Evolutionary conservation across 2,888 invertebrate species (phyloP).

Genomic region (Arctia plantaginis): DNA sequence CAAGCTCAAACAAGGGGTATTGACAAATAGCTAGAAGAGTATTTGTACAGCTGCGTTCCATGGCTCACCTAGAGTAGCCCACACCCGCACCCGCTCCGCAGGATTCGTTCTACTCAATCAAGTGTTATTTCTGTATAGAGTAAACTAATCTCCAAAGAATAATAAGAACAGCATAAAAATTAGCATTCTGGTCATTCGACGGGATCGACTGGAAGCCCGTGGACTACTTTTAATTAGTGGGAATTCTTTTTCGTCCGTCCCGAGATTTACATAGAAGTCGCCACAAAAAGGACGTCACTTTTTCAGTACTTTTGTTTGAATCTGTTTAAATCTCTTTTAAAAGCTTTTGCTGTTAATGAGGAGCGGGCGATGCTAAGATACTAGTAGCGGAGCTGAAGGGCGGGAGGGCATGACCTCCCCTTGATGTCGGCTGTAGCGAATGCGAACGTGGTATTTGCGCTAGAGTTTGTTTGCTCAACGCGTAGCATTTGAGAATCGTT

Average conservation of each 20-base stretch:
- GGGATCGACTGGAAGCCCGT: slow-evolving; percentile 65
- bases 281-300: slow-evolving; percentile 80
- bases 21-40: slow-evolving; percentile 78
- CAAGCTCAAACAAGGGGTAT: slow-evolving; percentile 72
- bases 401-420: slow-evolving; percentile 48
- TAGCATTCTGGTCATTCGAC: slow-evolving; percentile 72
- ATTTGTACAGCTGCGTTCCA: slow-evolving; percentile 77
- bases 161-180: slow-evolving; percentile 68
- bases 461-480: slow-evolving; percentile 78
- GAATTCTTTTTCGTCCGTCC: slow-evolving; percentile 73
- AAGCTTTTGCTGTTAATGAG: slow-evolving; percentile 82
- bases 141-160: slow-evolving; percentile 66
- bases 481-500: slow-evolving; percentile 85
- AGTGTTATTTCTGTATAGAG: slow-evolving; percentile 57
- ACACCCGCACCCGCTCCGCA: slow-evolving; percentile 48
- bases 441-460: slow-evolving; percentile 73
- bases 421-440: slow-evolving; percentile 51
- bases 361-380: slow-evolving; percentile 68
- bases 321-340: slow-evolving; percentile 81
- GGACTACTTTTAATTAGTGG: slow-evolving; percentile 79
- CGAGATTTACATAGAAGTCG: slow-evolving; percentile 81
- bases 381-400: slow-evolving; percentile 51
- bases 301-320: slow-evolving; percentile 81
- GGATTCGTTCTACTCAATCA: slow-evolving; percentile 48
- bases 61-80: slow-evolving; percentile 43